Evolutionary conservation across 2,113 vertebrate species (phyloP), one percentile per base, ranked within the genome.

Genomic region (Rattus rattus): DNA sequence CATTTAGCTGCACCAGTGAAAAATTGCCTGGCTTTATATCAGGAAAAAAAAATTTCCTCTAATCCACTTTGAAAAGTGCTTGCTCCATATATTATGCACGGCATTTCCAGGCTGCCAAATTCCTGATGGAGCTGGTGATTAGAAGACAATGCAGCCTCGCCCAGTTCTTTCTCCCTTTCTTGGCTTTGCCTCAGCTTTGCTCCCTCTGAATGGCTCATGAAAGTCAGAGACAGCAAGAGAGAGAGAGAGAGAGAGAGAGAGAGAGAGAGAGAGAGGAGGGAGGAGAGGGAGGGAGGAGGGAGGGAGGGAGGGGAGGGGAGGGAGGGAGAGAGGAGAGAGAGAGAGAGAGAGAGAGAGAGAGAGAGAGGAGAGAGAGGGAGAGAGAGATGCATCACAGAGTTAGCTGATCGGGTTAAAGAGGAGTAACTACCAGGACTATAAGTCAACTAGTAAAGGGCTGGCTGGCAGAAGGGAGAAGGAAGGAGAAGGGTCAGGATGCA

Each of bases 111-210:
- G 88, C 95, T 83, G 80, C 94, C 92, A 96, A 81, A 95, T 91
- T 98, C 97, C 87, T 96, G 96, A 97, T 79, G 94, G 94, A 98
- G 91, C 75, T 93, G 90, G 90, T 97, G 97, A 97, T 96, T 95
- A 98, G 97, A 91, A 97, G 96, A 97, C 95, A 97, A 89, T 91
- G 72, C 47, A 39, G 73, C 65, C 56, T 26, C 90, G 67, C 52
- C 39, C 90, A 69, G 28, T 61, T 95, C 88, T 94, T 47, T 96
- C 49, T 95, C 65, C 14, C 36, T 90, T 97, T 97, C 91, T 97
- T 93, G 83, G 84, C 1, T 8, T 76, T 80, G 36, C 70, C 39
- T 89, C 39, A 63, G 49, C 47, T 93, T 75, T 76, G 59, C 39
- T 92, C 69, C 59, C 94, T 85, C 20, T 33, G 84, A 83, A 76